These are phyloP conservation scores for Garrulus glandarius DNA, from an alignment of 2,797 vertebrate species.

Conservation along the genomic window DNA sequence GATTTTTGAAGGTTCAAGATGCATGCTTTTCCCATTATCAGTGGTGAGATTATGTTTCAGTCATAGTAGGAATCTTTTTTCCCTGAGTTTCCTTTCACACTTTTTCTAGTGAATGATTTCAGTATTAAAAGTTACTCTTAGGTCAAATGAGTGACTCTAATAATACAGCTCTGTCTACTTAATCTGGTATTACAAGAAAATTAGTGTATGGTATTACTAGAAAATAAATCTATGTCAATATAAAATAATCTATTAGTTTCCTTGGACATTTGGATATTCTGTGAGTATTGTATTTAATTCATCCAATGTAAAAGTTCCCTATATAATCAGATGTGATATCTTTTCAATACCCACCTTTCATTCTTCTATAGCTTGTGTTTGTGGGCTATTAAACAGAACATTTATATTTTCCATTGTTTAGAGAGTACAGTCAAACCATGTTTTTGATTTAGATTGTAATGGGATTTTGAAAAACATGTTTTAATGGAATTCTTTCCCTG, in stretches of 20 bases:
- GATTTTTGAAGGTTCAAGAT: background rate
- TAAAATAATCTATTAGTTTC: background rate
- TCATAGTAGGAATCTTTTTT: background rate
- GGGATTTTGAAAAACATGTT: background rate
- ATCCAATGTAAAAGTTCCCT: background rate
- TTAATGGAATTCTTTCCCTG: background rate
- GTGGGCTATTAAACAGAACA: background rate
- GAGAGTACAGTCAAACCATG: background rate
- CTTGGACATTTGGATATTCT: background rate
- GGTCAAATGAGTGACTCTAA: background rate
- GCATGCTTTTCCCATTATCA: background rate
- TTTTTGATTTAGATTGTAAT: conserved; percentile 2
- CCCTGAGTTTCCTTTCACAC: background rate
- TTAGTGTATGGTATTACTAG: background rate
- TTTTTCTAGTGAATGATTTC: background rate
- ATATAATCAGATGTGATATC: rapidly evolving
- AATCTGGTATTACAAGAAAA: background rate
- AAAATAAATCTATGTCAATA: background rate
- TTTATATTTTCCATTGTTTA: background rate
- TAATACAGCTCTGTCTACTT: background rate
- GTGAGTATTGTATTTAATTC: background rate
- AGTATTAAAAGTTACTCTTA: background rate
- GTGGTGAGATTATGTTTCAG: background rate
- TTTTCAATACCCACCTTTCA: background rate
- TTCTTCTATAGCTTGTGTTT: background rate